Percentiles rank a stretch among this genome's conserved stretches.
These are phyloP conservation scores for Calidris pugnax DNA, from an alignment of 2,113 vertebrate genomes.

Conservation along the genomic window DNA sequence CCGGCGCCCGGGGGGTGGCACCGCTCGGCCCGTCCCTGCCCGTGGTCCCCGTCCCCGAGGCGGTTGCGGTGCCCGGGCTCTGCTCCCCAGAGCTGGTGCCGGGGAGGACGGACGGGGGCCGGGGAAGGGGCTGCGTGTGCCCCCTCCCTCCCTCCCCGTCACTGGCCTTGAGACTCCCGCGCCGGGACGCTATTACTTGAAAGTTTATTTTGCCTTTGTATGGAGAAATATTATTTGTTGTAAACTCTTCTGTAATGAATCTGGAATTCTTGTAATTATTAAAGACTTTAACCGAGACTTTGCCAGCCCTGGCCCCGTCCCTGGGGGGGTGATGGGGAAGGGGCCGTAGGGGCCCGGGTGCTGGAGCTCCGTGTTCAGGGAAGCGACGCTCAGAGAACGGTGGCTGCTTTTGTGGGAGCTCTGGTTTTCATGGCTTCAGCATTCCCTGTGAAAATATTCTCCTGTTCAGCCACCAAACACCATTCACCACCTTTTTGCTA, in stretches of 20 bases:
- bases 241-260: slow-evolving; percentile 66
- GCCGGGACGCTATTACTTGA: slow-evolving; percentile 56
- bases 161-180: neutral
- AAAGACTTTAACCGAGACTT: slow-evolving; percentile 53
- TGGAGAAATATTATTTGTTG: slow-evolving; percentile 65
- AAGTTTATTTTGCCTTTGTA: slow-evolving; percentile 69
- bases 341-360: neutral
- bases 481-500: neutral
- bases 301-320: fast-evolving
- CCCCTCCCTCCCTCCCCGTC: neutral
- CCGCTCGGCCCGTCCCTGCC: neutral
- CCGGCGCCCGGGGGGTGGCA: neutral
- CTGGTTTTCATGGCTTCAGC: neutral
- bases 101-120: fast-evolving
- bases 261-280: slow-evolving; percentile 71
- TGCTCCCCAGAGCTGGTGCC: neutral
- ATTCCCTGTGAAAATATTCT: fast-evolving
- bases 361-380: fast-evolving
- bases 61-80: neutral
- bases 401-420: neutral
- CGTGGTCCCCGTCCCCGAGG: fast-evolving
- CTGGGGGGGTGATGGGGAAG: neutral
- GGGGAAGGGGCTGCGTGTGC: neutral
- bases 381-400: fast-evolving
- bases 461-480: neutral